Percentiles rank a stretch among this genome's conserved stretches.
Evolutionary conservation across 2,797 vertebrate genomes (phyloP).

Genomic region (Acipenser oxyrinchus): DNA sequence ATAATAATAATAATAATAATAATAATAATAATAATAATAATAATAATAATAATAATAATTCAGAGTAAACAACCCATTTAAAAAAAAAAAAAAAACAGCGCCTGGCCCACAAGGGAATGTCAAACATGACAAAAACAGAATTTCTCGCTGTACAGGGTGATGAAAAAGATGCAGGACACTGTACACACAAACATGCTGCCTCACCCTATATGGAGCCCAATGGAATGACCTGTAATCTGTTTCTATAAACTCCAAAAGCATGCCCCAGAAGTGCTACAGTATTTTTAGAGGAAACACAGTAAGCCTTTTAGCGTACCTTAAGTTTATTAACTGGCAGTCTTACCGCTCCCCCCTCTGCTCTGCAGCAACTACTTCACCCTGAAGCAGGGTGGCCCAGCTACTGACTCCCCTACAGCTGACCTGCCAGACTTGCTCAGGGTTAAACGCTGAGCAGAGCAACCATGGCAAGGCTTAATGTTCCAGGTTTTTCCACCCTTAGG

Average conservation of each 20-base stretch:
- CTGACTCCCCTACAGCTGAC: slow-evolving; percentile 30
- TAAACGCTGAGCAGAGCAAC: slow-evolving; percentile 41
- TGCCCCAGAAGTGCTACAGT: not conserved
- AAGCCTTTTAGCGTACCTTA: not conserved
- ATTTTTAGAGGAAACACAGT: not conserved
- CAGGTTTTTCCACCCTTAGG: slow-evolving; percentile 49
- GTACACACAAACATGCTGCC: no score
- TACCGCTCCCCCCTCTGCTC: not conserved
- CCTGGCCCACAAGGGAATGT: no score
- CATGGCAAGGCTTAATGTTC: slow-evolving; percentile 50
- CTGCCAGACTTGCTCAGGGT: slow-evolving; percentile 53
- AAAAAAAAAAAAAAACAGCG: no score
- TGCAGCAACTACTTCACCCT: not conserved
- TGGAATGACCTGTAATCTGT: not conserved
- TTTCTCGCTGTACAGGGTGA: no score
- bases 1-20: no score
- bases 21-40: no score
- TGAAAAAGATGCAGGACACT: no score
- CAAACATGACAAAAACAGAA: no score
- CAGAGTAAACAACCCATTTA: no score
- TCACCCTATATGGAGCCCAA: no score
- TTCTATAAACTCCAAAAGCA: not conserved
- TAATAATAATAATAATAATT: no score
- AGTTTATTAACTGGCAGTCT: no score
- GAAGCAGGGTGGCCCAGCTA: slow-evolving; percentile 3